These are phyloP conservation scores for Phrixothrix hirtus DNA, from an alignment of 2,888 invertebrate species.

Conservation along the genomic window DNA sequence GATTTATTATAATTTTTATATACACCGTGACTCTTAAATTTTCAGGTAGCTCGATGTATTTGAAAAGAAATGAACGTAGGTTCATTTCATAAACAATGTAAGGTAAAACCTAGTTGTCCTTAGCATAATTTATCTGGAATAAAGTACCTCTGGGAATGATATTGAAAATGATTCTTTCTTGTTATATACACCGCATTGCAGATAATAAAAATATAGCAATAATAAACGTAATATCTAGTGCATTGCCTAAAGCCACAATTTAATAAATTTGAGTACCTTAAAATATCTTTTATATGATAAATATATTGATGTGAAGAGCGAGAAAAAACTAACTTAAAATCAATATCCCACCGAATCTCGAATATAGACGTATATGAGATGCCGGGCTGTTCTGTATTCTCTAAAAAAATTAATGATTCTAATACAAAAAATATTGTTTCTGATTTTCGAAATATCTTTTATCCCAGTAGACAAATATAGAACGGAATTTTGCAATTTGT, in stretches of 20 bases:
- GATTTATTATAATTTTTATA: too few species aligned
- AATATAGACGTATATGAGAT: too few species aligned
- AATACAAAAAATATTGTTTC: too few species aligned
- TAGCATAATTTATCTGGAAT: conserved; percentile 18
- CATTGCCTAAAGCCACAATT: conserved; percentile 5
- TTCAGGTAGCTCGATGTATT: conserved; percentile 20
- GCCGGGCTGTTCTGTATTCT: too few species aligned
- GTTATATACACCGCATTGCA: conserved; percentile 14
- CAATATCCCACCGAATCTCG: conserved; percentile 8
- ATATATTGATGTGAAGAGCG: conserved; percentile 9
- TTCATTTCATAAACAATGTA: conserved; percentile 19
- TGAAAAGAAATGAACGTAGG: conserved; percentile 22
- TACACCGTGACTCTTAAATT: too few species aligned
- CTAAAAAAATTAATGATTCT: too few species aligned
- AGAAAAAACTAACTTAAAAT: conserved; percentile 8
- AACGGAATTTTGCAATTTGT: background rate
- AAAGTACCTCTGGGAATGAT: conserved; percentile 15
- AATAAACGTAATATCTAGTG: conserved; percentile 4
- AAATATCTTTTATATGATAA: conserved; percentile 18
- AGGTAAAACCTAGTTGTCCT: conserved; percentile 19
- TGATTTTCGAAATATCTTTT: too few species aligned
- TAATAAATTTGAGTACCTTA: conserved; percentile 10
- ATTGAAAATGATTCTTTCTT: conserved; percentile 15
- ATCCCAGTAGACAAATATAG: background rate
- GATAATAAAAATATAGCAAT: conserved; percentile 13